A percentile compares a stretch with the other conserved stretches of the same genome.
Evolutionary conservation across 2,888 invertebrate species (phyloP).

Genomic region (Drosophila birchii): DNA sequence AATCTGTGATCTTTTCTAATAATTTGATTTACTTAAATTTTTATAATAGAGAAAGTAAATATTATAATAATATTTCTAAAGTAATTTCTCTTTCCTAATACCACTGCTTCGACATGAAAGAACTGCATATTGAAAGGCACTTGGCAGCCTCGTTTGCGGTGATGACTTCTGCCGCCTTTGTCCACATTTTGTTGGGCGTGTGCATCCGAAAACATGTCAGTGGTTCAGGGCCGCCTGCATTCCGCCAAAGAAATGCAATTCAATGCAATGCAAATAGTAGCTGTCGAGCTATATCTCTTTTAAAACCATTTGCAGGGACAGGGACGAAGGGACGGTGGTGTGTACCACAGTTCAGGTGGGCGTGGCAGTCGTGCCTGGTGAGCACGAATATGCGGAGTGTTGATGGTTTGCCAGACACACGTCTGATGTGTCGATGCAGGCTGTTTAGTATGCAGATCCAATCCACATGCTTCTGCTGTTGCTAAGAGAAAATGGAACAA

Average conservation of each 20-base stretch:
- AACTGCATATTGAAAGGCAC: conserved; percentile 42
- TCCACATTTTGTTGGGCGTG: conserved; percentile 21
- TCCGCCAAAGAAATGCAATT: conserved; percentile 44
- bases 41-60: fast-evolving
- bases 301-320: conserved; percentile 52
- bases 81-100: neutral
- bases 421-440: conserved; percentile 52
- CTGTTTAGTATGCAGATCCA: conserved; percentile 26
- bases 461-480: conserved; percentile 2
- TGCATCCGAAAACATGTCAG: conserved; percentile 68
- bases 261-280: conserved; percentile 58
- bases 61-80: neutral
- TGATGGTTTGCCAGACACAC: conserved; percentile 50
- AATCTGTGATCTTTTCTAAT: too few relatives aligned
- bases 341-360: conserved; percentile 9
- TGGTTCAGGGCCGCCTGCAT: conserved; percentile 72
- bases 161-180: conserved; percentile 30
- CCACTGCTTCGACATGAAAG: conserved; percentile 17
- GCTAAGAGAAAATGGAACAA: conserved; percentile 4
- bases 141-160: conserved; percentile 28
- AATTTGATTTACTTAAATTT: neutral
- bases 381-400: conserved; percentile 65
- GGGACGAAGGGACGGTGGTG: neutral
- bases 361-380: conserved; percentile 57
- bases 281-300: conserved; percentile 52